phyloP scores from a whole-genome alignment of 2,888 invertebrate species.

The Pocota personata region DNA sequence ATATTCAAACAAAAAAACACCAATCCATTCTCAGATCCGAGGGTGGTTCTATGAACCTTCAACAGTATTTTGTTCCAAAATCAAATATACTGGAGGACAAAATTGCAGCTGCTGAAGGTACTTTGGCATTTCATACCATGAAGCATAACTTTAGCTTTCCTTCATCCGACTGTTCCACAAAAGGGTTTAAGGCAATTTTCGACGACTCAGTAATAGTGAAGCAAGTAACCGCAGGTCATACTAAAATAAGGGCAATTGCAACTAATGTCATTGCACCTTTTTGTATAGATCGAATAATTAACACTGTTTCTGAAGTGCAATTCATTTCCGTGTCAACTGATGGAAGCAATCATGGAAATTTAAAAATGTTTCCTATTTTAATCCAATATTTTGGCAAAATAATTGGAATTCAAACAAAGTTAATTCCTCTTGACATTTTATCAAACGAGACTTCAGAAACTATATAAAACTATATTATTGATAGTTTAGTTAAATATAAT shows the following conservation, averaged over 20 bases:
- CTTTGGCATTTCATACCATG: too few relatives aligned
- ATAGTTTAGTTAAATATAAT: slow-evolving; percentile 21
- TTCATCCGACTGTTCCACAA: slow-evolving; percentile 27
- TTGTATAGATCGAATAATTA: too few relatives aligned
- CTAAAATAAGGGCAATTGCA: too few relatives aligned
- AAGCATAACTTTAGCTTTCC: slow-evolving; percentile 28
- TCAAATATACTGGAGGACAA: too few relatives aligned
- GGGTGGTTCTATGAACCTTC: neutral
- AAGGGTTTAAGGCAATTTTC: slow-evolving; percentile 6
- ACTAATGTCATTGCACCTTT: too few relatives aligned
- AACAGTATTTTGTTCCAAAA: slow-evolving; percentile 10
- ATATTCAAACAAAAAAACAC: slow-evolving; percentile 15
- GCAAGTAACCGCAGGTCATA: too few relatives aligned
- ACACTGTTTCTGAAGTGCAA: too few relatives aligned
- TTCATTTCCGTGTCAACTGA: too few relatives aligned
- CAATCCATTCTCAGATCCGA: slow-evolving; percentile 12
- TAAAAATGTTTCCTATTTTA: slow-evolving; percentile 25
- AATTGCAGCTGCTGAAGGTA: too few relatives aligned
- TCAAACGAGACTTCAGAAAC: slow-evolving; percentile 13
- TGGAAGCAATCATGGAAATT: slow-evolving; percentile 2
- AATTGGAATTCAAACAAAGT: slow-evolving; percentile 29
- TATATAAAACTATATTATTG: slow-evolving; percentile 18
- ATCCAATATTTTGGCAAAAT: slow-evolving; percentile 7
- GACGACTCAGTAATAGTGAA: too few relatives aligned
- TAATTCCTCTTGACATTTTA: slow-evolving; percentile 1